A percentile compares a stretch with the other conserved stretches of the same genome.
These are phyloP conservation scores for Chalcosyrphus nemorum DNA, from an alignment of 2,888 invertebrate genomes.

Conservation along the genomic window DNA sequence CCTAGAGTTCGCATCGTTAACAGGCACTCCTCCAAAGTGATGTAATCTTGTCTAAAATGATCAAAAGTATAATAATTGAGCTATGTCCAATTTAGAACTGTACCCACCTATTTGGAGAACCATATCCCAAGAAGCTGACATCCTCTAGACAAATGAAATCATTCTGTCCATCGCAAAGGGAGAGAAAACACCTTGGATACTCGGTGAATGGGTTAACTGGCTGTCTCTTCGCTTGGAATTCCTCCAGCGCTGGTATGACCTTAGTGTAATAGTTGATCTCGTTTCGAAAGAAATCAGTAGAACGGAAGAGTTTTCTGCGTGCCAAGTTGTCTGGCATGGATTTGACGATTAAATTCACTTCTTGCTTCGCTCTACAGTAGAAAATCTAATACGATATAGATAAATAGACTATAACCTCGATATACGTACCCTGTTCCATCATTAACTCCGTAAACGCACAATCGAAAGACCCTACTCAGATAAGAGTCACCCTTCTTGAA, in stretches of 20 bases:
- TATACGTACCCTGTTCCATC: conserved; percentile 75
- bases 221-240: conserved; percentile 77
- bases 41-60: conserved; percentile 82
- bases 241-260: conserved; percentile 79
- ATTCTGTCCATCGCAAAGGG: conserved; percentile 83
- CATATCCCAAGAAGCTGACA: conserved; percentile 82
- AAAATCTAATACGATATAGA: not conserved
- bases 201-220: conserved; percentile 83
- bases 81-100: not conserved
- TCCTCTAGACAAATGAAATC: conserved; percentile 85
- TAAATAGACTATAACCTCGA: not conserved
- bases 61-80: not conserved
- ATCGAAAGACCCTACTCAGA: conserved; percentile 85
- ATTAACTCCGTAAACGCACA: conserved; percentile 83
- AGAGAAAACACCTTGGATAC: conserved; percentile 82
- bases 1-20: conserved; percentile 83
- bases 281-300: conserved; percentile 87
- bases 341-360: conserved; percentile 85
- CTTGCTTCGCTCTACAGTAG: conserved; percentile 74
- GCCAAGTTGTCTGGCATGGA: conserved; percentile 86
- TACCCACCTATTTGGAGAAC: conserved; percentile 80
- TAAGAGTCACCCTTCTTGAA: conserved; percentile 87
- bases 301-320: conserved; percentile 86
- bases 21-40: conserved; percentile 83
- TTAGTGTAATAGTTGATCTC: conserved; percentile 86